Evolutionary conservation across 2,797 vertebrate genomes (phyloP), one percentile per base, ranked within the genome.

Genomic region (Gobionotothen gibberifrons): DNA sequence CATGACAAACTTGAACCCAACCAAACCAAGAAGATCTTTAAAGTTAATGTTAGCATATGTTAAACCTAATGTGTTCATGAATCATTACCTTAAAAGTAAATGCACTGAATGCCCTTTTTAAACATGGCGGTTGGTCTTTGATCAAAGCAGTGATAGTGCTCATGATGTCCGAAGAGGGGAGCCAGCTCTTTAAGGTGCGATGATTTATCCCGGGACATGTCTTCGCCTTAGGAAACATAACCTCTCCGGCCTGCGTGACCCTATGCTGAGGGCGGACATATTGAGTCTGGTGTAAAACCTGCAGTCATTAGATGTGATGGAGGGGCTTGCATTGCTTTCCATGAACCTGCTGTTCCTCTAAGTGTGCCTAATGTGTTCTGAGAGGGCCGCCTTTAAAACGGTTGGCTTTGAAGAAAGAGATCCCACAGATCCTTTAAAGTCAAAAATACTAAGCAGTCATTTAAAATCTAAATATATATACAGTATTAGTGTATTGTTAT

Each of bases 221-320:
- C 47, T 26, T 1, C 74, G 60, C 21, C 59, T 0, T 43, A 2
- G 57, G 75, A 77, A 83, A 81, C 71, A 44, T 44, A 54, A 87
- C 55, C 81, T 75, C 69, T 55, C 4, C 22, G 7, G 21, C 64
- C 40, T 32, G 22, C 1, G 0, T 54, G 58, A 63, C 74, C 51
- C 57, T 70, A 21, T 9, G 17, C 58, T 14, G 39, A 11, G 51
- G 78, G 68, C 1, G 60, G 15, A 12, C 6, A 0, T 22, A 79
- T 52, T 26, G 7, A 4, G 58, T 59, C 46, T 49, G 64, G 21
- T 54, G 16, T 19, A 58, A 77, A 66, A 82, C 70, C 74, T 77
- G 74, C 73, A 78, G 59, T 55, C 61, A 65, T 61, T 21, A 19
- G 22, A 67, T 46, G 49, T 1, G 52, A 63, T 15, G 1, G 15